Evolutionary conservation across 2,797 vertebrate species (phyloP).

Genomic region (Trachops cirrhosus): DNA sequence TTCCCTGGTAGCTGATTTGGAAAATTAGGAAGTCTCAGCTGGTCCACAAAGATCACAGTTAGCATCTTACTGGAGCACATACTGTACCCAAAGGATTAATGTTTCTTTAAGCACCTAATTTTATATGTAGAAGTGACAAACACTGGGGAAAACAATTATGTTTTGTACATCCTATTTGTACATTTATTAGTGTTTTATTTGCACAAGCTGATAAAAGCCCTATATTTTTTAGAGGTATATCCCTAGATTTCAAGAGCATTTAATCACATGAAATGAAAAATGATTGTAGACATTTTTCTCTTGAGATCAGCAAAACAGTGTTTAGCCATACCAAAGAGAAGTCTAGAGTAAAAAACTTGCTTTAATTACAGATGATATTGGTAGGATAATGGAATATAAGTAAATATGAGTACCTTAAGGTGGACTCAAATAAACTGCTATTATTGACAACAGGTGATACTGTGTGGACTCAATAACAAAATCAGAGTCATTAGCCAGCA

Average conservation of each 20-base stretch:
- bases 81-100: constrained; percentile 6
- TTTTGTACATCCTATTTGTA: constrained; percentile 10
- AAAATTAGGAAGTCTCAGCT: background rate
- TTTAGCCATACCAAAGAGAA: constrained; percentile 32
- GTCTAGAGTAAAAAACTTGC: background rate
- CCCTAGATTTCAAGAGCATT: background rate
- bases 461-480: background rate
- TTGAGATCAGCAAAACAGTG: background rate
- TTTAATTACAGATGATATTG: background rate
- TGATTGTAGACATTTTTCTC: background rate
- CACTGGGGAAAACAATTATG: background rate
- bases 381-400: background rate
- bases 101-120: constrained; percentile 21
- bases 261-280: background rate
- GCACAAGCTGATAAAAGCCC: background rate
- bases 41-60: background rate
- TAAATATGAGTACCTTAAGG: background rate
- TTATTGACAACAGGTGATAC: background rate
- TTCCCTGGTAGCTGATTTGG: background rate
- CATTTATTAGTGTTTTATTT: constrained; percentile 11
- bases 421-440: background rate
- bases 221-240: background rate
- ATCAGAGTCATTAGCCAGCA: background rate
- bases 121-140: background rate
- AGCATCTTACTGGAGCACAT: background rate